Base-by-base conservation (phyloP, 2,797 vertebrate genomes). In the Xiphophorus birchmanni region DNA sequence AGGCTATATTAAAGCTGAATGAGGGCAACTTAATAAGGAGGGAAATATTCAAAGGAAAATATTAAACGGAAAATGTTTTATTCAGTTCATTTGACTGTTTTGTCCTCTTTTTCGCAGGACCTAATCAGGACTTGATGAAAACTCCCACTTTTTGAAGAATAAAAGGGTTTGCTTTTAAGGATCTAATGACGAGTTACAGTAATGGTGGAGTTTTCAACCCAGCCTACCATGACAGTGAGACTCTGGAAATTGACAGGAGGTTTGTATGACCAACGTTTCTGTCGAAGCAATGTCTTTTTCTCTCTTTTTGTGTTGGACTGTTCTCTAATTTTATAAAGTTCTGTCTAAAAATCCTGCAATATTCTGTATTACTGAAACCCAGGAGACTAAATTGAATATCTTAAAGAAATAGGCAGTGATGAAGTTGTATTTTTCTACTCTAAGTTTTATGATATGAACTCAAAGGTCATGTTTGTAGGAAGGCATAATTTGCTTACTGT, bases 171-270 rank as follows among this genome's bases (percentile, higher is more conserved):
- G 17, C 21, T 67, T 77, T 82, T 67, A 84, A 82, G 80, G 84
- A 84, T 82, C 82, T 88, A 79, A 95, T 95, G 95, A 89, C 93
- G 77, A 87, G 84, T 84, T 90, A 92, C 85, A 90, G 82, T 80
- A 85, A 50, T 15, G 79, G 89, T 47, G 95, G 93, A 76, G 58
- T 91, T 67, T 88, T 91, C 86, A 94, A 94, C 91, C 87, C 75
- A 74, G 96, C 90, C 80, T 97, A 97, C 85, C 94, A 96, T 88
- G 95, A 96, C 88, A 96, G 95, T 1, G 95, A 97, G 73, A 97
- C 96, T 0, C 80, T 95, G 87, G 96, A 96, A 90, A 90, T 96
- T 44, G 94, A 96, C 84, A 96, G 91, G 90, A 90, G 95, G 97
- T 98, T 91, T 82, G 93, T 88, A 40, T 12, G 47, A 42, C 29